A percentile compares a stretch with the other conserved stretches of the same genome.
phyloP scores from a whole-genome alignment of 1,140 invertebrate species.

The Medauroidea extradentata region DNA sequence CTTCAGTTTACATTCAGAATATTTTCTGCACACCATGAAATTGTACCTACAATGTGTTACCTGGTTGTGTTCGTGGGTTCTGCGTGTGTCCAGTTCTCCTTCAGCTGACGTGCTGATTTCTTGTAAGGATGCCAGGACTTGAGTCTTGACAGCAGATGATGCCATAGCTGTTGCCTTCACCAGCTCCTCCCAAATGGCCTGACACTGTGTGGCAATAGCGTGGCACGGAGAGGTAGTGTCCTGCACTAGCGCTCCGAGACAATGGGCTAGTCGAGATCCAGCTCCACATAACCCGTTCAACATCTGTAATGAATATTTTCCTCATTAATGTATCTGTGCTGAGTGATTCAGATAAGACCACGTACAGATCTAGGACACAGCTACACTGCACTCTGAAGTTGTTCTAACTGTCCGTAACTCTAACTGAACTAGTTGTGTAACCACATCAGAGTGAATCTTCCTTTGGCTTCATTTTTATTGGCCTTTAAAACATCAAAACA shows the following conservation, averaged over 20 bases:
- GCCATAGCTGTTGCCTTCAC: slow-evolving; percentile 54
- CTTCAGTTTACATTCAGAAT: too few species aligned
- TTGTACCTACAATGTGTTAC: too few species aligned
- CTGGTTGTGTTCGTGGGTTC: slow-evolving; percentile 4
- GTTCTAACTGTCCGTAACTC: too few species aligned
- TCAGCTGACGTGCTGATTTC: slow-evolving; percentile 4
- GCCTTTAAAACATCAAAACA: too few species aligned
- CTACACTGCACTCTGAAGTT: too few species aligned
- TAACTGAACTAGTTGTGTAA: too few species aligned
- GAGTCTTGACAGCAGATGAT: slow-evolving; percentile 57
- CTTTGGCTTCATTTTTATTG: too few species aligned
- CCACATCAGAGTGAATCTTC: too few species aligned
- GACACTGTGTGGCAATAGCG: slow-evolving; percentile 49
- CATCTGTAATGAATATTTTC: slow-evolving; percentile 42
- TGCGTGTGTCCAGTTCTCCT: neutral
- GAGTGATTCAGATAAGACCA: too few species aligned
- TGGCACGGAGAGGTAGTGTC: slow-evolving; percentile 51
- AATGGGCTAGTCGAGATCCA: slow-evolving; percentile 53
- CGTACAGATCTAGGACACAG: too few species aligned
- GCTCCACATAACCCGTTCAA: slow-evolving; percentile 56
- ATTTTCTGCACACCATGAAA: too few species aligned
- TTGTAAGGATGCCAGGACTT: slow-evolving; percentile 37
- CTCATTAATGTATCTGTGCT: neutral
- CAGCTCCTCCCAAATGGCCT: slow-evolving; percentile 55
- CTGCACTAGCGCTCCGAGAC: slow-evolving; percentile 49